Evolutionary conservation across 2,888 invertebrate genomes (phyloP), one percentile per base, ranked within the genome.

Genomic region (Orthosia gothica): DNA sequence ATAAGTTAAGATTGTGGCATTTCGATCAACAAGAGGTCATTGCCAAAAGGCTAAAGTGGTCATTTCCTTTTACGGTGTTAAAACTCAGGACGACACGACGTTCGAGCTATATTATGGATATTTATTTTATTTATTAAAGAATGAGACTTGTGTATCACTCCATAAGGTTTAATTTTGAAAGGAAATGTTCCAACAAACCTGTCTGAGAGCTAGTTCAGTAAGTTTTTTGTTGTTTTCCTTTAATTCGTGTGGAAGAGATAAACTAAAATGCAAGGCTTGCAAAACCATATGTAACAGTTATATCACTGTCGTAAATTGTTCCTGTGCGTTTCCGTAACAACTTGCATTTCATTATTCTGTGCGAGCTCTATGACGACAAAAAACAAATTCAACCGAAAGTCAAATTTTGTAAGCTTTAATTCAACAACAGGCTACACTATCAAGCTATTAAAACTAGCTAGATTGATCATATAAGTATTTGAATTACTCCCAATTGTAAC

Each of bases 41-140:
- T 95, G 94, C 95, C 96, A 95, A 96, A 96, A 95, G 92, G 90
- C 91, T 92, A 89, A 94, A 92, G 93, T 92, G 88, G 96, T 92
- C 91, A 90, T 94, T 93, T 93, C 96, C 96, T 93, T 95, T 93
- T 95, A 94, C 91, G 95, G 96, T 85, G 88, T 92, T 93, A 95
- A 95, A 94, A 93, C 93, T 91, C 88, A 84, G 89, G 92, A 90
- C 91, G 90, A 90, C 91, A 89, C 92, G 91, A 90, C 88, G 89
- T 84, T 88, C 83, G 84, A 89, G 89, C 89, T 89, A 88, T 87
- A 84, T 89, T 90, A 88, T 90, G 88, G 63, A 90, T 87, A 88
- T 89, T 89, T 85, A 84, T 88, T 77, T 72, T 72, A 89, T 86
- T 87, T n/a, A n/a, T 89, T 87, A 90, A 86, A 94, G 92, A 93